Base-by-base conservation (phyloP, 2,888 invertebrate species). In the Drosophila vallismaia region DNA sequence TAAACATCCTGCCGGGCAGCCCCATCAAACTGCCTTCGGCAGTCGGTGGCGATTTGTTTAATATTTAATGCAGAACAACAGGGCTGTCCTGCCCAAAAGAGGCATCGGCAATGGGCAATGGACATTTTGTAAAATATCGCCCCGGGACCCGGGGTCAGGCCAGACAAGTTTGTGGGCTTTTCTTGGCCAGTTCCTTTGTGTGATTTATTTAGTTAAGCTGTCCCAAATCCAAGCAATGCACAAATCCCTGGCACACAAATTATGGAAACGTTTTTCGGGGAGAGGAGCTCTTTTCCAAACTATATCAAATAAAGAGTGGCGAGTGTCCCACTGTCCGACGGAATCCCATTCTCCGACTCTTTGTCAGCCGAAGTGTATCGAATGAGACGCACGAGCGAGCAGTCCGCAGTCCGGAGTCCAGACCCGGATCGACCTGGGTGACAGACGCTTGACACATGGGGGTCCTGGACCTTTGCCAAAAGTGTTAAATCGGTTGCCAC, bases 191-290 rank as follows among this genome's bases (percentile, higher is more conserved):
- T 71, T 63, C 57, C 74, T 82, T 79, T 76, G 63, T 63, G 79
- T 83, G 88, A 84, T 84, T 84, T 84, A 84, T 84, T 88, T 82
- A 56, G 77, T 63, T 79, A 86, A 88, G 88, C 88, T 79, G 77
- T 75, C 74, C 68, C 71, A 77, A 77, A 83, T 76, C 82, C 80
- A 69, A 67, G 70, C 85, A 70, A 71, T 74, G 73, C 74, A 62
- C 69, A 76, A 84, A 82, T 76, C 77, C 60, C 60, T 86, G 45
- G 68, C 74, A 70, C 75, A 83, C 81, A 82, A 86, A 85, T 85
- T 75, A 75, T 80, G 75, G 75, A 60, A 52, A 57, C 58, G 62
- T 44, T 48, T 42, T 38, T 19, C 52, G 70, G 36, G 31, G 49
- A 7, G 9, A 28, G 58, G 38, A 51, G 28, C 33, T 52, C 54